phyloP scores from a whole-genome alignment of 2,113 vertebrate species.

The Petrocephalus microphthalmus region DNA sequence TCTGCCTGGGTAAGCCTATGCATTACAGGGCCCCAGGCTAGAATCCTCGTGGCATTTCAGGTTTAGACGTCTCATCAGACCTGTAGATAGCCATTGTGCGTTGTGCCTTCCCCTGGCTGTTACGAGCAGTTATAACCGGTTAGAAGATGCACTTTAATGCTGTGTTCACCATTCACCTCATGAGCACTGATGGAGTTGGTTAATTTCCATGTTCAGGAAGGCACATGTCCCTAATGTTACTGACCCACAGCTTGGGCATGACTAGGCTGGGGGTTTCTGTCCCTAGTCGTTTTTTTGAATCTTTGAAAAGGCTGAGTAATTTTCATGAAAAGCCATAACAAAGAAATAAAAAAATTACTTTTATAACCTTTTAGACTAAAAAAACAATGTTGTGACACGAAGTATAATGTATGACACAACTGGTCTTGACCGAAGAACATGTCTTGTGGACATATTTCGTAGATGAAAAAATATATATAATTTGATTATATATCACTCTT shows the following conservation, averaged over 20 bases:
- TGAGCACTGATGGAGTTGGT: slow-evolving; percentile 43
- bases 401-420: slow-evolving; percentile 33
- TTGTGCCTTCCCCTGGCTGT: slow-evolving; percentile 34
- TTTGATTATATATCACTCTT: slow-evolving; percentile 31
- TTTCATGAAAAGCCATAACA: slow-evolving; percentile 14
- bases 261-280: neutral
- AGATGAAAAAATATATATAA: slow-evolving; percentile 50
- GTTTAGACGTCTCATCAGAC: slow-evolving; percentile 34
- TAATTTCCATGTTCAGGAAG: slow-evolving; percentile 24
- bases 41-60: slow-evolving; percentile 26
- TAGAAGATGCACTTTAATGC: slow-evolving; percentile 63
- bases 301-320: neutral
- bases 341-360: slow-evolving; percentile 23
- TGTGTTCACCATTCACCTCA: slow-evolving; percentile 61
- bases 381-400: slow-evolving; percentile 20
- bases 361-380: slow-evolving; percentile 3
- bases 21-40: neutral
- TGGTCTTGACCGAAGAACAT: neutral
- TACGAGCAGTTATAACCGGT: slow-evolving; percentile 34
- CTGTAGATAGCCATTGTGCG: slow-evolving; percentile 41
- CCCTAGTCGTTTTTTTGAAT: neutral
- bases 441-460: slow-evolving; percentile 41
- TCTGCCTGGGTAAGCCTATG: neutral
- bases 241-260: slow-evolving; percentile 6
- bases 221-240: slow-evolving; percentile 24